Percentiles rank a stretch among this genome's conserved stretches.
Conservation (phyloP, 2,888 invertebrate species). For the Leptogaster cylindrica region DNA sequence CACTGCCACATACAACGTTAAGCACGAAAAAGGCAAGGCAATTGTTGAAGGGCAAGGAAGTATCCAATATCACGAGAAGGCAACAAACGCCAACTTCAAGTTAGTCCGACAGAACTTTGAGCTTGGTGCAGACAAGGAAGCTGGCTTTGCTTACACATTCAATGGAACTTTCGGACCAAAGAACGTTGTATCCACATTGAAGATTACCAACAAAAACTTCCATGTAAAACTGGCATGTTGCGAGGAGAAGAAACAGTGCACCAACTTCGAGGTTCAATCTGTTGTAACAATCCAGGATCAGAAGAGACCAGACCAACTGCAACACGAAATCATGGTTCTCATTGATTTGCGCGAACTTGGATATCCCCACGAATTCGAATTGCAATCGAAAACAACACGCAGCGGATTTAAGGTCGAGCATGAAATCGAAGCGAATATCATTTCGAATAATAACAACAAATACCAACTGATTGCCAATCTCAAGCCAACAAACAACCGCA, state of each 20-base stretch:
- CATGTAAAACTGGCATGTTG: conserved; percentile 75
- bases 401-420: conserved; percentile 69
- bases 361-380: conserved; percentile 75
- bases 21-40: conserved; percentile 73
- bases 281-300: conserved; percentile 50
- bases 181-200: conserved; percentile 73
- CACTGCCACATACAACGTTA: conserved; percentile 73
- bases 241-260: conserved; percentile 80
- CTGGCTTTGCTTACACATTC: conserved; percentile 70
- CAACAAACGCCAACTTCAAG: conserved; percentile 76
- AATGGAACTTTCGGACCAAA: conserved; percentile 74
- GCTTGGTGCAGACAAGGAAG: conserved; percentile 67
- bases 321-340: conserved; percentile 70
- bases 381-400: conserved; percentile 70
- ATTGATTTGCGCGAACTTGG: conserved; percentile 78
- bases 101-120: conserved; percentile 71
- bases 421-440: conserved; percentile 74
- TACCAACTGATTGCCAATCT: conserved; percentile 74
- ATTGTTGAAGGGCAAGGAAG: conserved; percentile 79
- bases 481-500: conserved; percentile 69
- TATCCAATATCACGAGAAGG: conserved; percentile 72
- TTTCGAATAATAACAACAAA: conserved; percentile 71
- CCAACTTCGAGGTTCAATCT: conserved; percentile 68
- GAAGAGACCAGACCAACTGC: conserved; percentile 58
- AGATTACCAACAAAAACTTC: conserved; percentile 75